Evolutionary conservation across 1,140 invertebrate species (phyloP).

Genomic region (Apolygus lucorum): DNA sequence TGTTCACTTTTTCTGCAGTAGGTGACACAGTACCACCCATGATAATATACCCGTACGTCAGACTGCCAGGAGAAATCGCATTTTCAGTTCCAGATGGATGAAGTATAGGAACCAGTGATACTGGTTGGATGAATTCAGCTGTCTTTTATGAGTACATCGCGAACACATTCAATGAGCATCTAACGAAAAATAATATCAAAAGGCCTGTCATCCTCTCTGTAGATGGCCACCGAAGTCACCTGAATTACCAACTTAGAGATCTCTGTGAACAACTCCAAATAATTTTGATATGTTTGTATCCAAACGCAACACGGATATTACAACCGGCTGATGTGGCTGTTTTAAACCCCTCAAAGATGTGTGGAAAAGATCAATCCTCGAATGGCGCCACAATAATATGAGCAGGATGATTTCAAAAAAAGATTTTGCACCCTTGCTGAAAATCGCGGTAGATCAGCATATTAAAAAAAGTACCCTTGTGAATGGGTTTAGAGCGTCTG

Average conservation of each 20-base stretch:
- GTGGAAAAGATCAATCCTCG: neutral
- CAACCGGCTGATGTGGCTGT: slow-evolving; percentile 31
- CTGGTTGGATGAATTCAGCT: slow-evolving; percentile 37
- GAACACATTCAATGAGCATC: slow-evolving; percentile 35
- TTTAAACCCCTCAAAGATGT: slow-evolving; percentile 37
- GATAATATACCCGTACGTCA: slow-evolving; percentile 17
- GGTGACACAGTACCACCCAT: slow-evolving; percentile 21
- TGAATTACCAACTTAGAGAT: slow-evolving; percentile 36
- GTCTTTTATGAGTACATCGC: slow-evolving; percentile 37
- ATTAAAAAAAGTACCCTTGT: neutral
- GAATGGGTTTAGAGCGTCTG: neutral
- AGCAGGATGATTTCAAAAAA: neutral
- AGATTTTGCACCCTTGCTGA: neutral
- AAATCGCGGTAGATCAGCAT: neutral
- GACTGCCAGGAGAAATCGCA: slow-evolving; percentile 17
- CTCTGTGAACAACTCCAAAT: slow-evolving; percentile 40
- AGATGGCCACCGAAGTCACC: slow-evolving; percentile 40
- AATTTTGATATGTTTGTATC: slow-evolving; percentile 37
- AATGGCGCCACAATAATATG: no score
- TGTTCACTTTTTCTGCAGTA: slow-evolving; percentile 23
- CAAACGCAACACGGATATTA: slow-evolving; percentile 41
- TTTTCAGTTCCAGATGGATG: slow-evolving; percentile 29
- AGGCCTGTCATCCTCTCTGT: slow-evolving; percentile 39
- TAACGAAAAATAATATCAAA: slow-evolving; percentile 31
- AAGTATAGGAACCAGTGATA: slow-evolving; percentile 32